Percentiles rank a stretch among this genome's conserved stretches.
phyloP scores from a whole-genome alignment of 2,888 invertebrate genomes.

The Melikaiella ostensackeni region DNA sequence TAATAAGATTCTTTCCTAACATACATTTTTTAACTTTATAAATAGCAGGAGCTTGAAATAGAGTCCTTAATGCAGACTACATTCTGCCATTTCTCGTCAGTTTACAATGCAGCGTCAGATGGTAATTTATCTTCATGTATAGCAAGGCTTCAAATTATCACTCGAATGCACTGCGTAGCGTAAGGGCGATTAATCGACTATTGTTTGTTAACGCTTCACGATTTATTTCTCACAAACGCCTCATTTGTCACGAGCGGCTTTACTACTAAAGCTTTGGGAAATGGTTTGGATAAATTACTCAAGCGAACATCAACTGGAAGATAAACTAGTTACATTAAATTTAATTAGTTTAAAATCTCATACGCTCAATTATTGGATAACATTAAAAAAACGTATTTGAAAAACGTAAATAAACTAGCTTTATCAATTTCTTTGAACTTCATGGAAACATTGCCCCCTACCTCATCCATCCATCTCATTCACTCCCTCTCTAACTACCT shows the following conservation, averaged over 20 bases:
- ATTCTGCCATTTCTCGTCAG: background rate
- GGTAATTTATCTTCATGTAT: slow-evolving; percentile 15
- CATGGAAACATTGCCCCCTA: no score
- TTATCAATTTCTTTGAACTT: no score
- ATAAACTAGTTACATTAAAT: background rate
- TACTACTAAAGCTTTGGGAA: slow-evolving; percentile 1
- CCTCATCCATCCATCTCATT: no score
- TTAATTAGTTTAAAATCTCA: no score
- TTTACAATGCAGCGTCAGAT: background rate
- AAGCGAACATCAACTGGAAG: background rate
- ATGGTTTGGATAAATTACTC: slow-evolving; percentile 15
- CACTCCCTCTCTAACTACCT: no score
- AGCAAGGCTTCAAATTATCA: slow-evolving; percentile 18
- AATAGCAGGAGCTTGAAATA: no score
- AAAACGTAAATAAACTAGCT: no score
- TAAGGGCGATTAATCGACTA: slow-evolving; percentile 10
- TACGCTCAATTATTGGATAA: no score
- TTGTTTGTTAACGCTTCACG: slow-evolving; percentile 33
- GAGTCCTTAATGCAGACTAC: no score
- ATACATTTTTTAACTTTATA: no score
- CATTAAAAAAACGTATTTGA: no score
- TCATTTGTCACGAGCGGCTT: slow-evolving; percentile 23
- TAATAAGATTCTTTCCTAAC: no score
- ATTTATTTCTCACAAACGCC: slow-evolving; percentile 38
- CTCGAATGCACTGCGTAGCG: background rate